Percentiles rank a stretch among this genome's conserved stretches.
Conservation (phyloP, 2,888 invertebrate species). For the Drosophila melanosoma region DNA sequence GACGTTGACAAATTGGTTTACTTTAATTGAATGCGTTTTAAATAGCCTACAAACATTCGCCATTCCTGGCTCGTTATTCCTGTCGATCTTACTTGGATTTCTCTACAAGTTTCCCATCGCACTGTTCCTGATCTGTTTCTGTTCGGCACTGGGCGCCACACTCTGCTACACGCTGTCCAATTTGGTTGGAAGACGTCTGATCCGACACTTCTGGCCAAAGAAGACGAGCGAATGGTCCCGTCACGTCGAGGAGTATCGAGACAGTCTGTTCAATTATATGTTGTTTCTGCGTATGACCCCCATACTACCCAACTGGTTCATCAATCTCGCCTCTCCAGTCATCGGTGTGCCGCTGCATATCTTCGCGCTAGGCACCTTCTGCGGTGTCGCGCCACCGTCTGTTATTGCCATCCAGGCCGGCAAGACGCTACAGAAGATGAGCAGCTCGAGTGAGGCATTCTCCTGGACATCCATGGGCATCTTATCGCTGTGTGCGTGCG, state of each 20-base stretch:
- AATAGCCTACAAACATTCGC: constrained; percentile 99
- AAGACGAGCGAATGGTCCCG: constrained; percentile 93
- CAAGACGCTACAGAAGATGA: constrained; percentile 96
- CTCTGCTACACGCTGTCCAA: constrained; percentile 97
- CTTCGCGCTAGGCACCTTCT: constrained; percentile 97
- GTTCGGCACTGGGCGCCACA: constrained; percentile 98
- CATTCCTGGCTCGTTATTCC: constrained; percentile 99
- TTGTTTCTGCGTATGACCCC: constrained; percentile 98
- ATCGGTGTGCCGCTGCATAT: constrained; percentile 97
- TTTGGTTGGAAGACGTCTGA: constrained; percentile 93
- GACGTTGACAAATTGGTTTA: constrained; percentile 61
- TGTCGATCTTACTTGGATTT: constrained; percentile 98
- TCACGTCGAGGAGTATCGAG: constrained; percentile 93
- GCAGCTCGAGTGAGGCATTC: constrained; percentile 94
- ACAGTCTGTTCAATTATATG: constrained; percentile 97
- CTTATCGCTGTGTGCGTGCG: constrained; percentile 91
- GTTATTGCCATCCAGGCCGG: constrained; percentile 99
- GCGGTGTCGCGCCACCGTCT: constrained; percentile 98
- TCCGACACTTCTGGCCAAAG: constrained; percentile 95
- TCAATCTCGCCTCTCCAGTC: constrained; percentile 94
- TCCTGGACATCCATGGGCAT: constrained; percentile 94
- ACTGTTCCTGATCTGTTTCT: constrained; percentile 93
- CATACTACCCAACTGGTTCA: constrained; percentile 99
- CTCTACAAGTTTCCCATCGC: constrained; percentile 97
- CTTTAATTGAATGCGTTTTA: constrained; percentile 76